Evolutionary conservation across 2,113 vertebrate genomes (phyloP), one percentile per base, ranked within the genome.

Genomic region (Cettia cetti): DNA sequence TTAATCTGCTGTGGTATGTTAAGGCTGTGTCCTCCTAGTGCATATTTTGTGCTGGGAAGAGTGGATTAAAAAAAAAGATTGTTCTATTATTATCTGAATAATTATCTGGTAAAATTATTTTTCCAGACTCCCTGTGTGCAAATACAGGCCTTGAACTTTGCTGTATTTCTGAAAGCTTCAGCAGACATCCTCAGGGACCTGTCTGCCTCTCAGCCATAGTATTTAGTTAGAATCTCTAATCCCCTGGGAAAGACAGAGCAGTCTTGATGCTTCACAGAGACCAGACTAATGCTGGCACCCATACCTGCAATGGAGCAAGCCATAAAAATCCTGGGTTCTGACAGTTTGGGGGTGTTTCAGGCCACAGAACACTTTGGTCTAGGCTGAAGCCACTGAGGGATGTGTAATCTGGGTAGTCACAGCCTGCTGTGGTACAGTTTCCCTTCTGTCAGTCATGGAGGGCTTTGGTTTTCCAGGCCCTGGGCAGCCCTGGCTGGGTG

Each of bases 71-170:
- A 86, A 93, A 91, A 95, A 72, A 72, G n/a, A 65, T 82, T 49
- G 57, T 93, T 88, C 45, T 72, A 20, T 70, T 68, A 90, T 89
- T 95, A 79, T 88, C 74, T 70, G 30, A 54, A 49, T 42, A 30
- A 78, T 78, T 94, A 69, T 87, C 77, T 69, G 44, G 57, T 76
- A 69, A 66, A 89, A 91, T 63, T 65, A 42, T 86, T 95, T 95
- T 93, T 91, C 54, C 84, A 94, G 75, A 18, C 42, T 94, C 27
- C 27, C 31, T 91, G 24, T 76, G 56, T 87, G 53, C 65, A 68
- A 50, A 44, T 37, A 54, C 19, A 54, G 42, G n/a, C 23, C 87
- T 77, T 50, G 23, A 39, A 35, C 54, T 72, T 85, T 28, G 27
- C 70, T 72, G 44, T 49, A 2, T 53, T 90, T 93, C 54, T 86